Evolutionary conservation across 2,113 vertebrate species (phyloP).

Genomic region (rat (Rattus norvegicus)): DNA sequence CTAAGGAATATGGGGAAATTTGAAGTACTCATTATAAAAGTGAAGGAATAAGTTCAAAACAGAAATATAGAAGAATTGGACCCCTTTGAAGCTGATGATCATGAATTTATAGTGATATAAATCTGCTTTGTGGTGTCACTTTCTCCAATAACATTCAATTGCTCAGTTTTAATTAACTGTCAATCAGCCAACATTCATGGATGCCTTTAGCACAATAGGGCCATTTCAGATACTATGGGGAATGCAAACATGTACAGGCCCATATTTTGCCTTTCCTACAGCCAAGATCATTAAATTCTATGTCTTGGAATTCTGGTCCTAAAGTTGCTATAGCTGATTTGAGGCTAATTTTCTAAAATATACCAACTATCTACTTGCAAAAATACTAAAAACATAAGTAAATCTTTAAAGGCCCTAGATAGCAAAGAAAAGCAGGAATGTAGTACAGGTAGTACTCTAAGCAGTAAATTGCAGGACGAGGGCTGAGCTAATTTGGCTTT

Average conservation of each 20-base stretch:
- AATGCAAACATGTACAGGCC: slow-evolving; percentile 29
- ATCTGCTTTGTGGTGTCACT: slow-evolving; percentile 35
- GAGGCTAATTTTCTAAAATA: background rate
- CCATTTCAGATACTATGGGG: background rate
- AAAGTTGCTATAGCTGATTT: slow-evolving; percentile 2
- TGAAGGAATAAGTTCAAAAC: background rate
- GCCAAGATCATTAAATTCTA: slow-evolving; percentile 23
- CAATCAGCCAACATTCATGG: slow-evolving; percentile 17
- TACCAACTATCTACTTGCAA: background rate
- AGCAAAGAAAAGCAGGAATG: background rate
- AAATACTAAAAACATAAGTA: slow-evolving; percentile 12
- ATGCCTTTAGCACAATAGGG: background rate
- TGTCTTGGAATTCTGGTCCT: background rate
- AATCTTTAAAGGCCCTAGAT: background rate
- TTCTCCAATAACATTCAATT: background rate
- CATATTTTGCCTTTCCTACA: slow-evolving; percentile 1
- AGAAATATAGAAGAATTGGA: slow-evolving; percentile 33
- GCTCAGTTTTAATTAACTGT: slow-evolving; percentile 55
- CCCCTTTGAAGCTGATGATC: background rate
- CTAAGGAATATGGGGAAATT: background rate
- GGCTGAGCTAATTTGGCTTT: background rate
- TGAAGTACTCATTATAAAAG: slow-evolving; percentile 41
- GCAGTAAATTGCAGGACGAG: background rate
- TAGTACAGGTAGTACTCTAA: background rate
- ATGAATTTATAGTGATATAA: slow-evolving; percentile 47